Evolutionary conservation across 2,888 invertebrate genomes (phyloP).

Genomic region (Nephrotoma appendiculata): DNA sequence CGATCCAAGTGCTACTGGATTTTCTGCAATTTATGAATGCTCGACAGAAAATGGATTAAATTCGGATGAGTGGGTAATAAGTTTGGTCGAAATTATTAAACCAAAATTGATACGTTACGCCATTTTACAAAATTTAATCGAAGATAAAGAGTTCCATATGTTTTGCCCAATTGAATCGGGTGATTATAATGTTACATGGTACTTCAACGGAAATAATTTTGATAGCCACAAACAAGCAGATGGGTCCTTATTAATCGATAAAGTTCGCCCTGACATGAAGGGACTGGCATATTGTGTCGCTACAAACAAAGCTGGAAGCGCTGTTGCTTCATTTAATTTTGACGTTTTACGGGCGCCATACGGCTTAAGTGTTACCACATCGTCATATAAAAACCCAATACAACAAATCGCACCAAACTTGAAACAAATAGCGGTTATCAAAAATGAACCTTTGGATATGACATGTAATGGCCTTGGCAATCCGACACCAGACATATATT

Average conservation of each 20-base stretch:
- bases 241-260: background rate
- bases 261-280: background rate
- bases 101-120: background rate
- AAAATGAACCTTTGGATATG: background rate
- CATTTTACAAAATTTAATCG: background rate
- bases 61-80: background rate
- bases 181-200: background rate
- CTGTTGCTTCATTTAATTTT: background rate
- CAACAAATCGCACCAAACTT: background rate
- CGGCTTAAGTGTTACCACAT: background rate
- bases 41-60: background rate
- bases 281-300: background rate
- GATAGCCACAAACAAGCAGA: background rate
- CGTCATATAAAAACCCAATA: background rate
- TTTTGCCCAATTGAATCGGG: background rate
- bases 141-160: background rate
- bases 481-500: background rate
- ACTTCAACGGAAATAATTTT: background rate
- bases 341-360: background rate
- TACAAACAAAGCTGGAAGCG: background rate
- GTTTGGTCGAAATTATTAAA: background rate
- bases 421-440: background rate
- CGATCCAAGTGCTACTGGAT: background rate
- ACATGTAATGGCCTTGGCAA: background rate
- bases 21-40: background rate